phyloP scores from a whole-genome alignment of 1,140 invertebrate species.

The Tetraneura akinire region DNA sequence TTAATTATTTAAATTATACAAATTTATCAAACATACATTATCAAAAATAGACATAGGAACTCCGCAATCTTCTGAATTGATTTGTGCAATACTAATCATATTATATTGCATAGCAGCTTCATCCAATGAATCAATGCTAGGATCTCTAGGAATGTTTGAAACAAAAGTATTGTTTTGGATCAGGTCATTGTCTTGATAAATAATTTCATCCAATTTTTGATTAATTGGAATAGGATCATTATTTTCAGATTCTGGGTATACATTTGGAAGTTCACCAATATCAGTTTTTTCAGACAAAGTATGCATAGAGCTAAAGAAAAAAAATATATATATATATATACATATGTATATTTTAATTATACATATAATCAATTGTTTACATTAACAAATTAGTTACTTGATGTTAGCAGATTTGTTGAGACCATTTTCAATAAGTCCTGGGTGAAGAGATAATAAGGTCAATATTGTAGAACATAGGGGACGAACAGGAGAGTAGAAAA shows the following conservation, averaged over 20 bases:
- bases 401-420: conserved; percentile 80
- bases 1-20: conserved; percentile 38
- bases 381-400: conserved; percentile 62
- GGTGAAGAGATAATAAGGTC: conserved; percentile 86
- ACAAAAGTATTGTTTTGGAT: conserved; percentile 7
- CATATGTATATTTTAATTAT: neutral
- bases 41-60: conserved; percentile 87
- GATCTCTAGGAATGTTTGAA: conserved; percentile 62
- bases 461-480: conserved; percentile 84
- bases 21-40: conserved; percentile 63
- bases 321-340: too few relatives aligned
- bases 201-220: conserved; percentile 24
- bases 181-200: conserved; percentile 44
- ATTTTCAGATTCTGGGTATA: neutral
- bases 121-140: conserved; percentile 66
- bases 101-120: conserved; percentile 62
- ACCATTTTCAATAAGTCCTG: conserved; percentile 85
- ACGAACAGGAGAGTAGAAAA: conserved; percentile 91
- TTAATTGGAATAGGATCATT: neutral
- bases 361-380: neutral
- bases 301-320: neutral
- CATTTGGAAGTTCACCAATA: neutral
- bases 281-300: neutral
- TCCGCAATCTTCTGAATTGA: conserved; percentile 66
- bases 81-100: conserved; percentile 61